These are phyloP conservation scores for Saguinus imperator DNA, from an alignment of 2,113 vertebrate species.

Conservation along the genomic window DNA sequence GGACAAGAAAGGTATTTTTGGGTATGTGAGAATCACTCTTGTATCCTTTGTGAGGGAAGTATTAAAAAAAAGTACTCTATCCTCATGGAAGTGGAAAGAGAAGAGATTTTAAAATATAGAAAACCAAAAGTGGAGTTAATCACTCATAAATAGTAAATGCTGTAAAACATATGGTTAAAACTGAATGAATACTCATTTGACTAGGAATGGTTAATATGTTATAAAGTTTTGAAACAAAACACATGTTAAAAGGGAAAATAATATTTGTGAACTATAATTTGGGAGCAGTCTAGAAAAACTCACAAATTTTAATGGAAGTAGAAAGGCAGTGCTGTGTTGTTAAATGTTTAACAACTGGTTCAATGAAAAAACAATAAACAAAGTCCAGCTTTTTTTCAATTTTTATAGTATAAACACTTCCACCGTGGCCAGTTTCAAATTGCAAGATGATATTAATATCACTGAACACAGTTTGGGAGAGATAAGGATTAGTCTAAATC, in stretches of 20 bases:
- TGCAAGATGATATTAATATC: background rate
- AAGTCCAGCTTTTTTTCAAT: background rate
- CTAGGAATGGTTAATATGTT: background rate
- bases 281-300: background rate
- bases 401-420: background rate
- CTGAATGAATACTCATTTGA: background rate
- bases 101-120: background rate
- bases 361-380: background rate
- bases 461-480: background rate
- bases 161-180: background rate
- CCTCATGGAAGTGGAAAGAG: background rate
- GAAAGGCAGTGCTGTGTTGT: background rate
- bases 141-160: background rate
- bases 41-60: background rate
- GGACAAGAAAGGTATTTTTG: background rate
- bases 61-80: background rate
- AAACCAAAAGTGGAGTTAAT: background rate
- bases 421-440: background rate
- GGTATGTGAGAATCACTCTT: background rate
- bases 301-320: slow-evolving; percentile 29
- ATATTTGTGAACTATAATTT: background rate
- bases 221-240: background rate
- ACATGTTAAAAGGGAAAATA: background rate
- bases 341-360: slow-evolving; percentile 24
- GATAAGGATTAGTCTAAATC: background rate